A percentile compares a stretch with the other conserved stretches of the same genome.
phyloP scores from a whole-genome alignment of 2,888 invertebrate species.

The Cephus runcator region DNA sequence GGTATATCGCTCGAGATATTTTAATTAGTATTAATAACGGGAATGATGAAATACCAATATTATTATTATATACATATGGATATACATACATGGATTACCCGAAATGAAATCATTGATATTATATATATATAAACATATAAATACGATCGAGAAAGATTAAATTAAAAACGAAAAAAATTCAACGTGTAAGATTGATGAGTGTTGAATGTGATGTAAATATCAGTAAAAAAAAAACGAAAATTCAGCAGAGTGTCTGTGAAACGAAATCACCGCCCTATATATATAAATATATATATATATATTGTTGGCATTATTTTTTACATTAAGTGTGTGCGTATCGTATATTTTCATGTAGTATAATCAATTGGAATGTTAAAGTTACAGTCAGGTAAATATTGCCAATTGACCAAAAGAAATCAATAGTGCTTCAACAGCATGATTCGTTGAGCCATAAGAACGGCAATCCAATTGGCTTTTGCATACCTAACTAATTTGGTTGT shows the following conservation, averaged over 20 bases:
- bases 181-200: conserved; percentile 20
- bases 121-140: conserved; percentile 37
- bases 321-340: background rate
- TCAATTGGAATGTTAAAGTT: background rate
- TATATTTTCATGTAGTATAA: background rate
- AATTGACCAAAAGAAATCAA: background rate
- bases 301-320: background rate
- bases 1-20: conserved; percentile 47
- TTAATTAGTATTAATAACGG: conserved; percentile 37
- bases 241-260: conserved; percentile 34
- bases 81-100: conserved; percentile 37
- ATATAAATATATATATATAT: background rate
- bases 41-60: conserved; percentile 16
- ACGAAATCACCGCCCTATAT: conserved; percentile 6
- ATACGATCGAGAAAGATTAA: conserved; percentile 24
- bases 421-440: background rate
- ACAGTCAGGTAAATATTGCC: background rate
- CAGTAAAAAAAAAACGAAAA: conserved; percentile 32
- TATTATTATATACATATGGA: conserved; percentile 31
- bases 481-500: background rate
- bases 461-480: background rate
- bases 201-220: conserved; percentile 42
- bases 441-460: background rate
- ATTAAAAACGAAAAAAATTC: conserved; percentile 12
- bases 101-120: conserved; percentile 35